Conservation (phyloP, 2,888 invertebrate genomes). For the Eremobia ochroleuca region DNA sequence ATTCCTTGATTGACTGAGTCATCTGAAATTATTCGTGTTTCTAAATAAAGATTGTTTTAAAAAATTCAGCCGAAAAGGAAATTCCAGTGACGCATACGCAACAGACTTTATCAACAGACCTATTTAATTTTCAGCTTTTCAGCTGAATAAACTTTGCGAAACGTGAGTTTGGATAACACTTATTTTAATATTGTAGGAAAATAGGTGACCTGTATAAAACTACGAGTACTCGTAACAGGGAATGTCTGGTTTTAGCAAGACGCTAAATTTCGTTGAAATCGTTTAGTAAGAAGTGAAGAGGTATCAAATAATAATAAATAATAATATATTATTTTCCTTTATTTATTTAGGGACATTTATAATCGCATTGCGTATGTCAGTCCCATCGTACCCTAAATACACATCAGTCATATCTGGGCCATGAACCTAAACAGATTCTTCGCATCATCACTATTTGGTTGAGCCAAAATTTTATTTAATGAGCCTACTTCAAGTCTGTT, state of each 20-base stretch:
- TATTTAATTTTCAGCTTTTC: slow-evolving; percentile 42
- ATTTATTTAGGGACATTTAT: no score
- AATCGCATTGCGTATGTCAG: no score
- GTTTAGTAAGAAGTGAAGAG: no score
- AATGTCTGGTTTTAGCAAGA: neutral
- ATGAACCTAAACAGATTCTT: no score
- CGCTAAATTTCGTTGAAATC: no score
- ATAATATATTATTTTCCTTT: no score
- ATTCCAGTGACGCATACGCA: slow-evolving; percentile 55
- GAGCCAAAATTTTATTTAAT: no score
- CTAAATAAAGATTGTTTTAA: slow-evolving; percentile 47
- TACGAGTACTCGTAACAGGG: neutral
- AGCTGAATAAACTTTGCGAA: slow-evolving; percentile 46
- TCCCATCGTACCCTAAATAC: no score
- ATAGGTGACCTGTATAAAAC: slow-evolving; percentile 33
- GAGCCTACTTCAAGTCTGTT: no score
- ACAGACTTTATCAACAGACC: slow-evolving; percentile 14
- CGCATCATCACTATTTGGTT: no score
- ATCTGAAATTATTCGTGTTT: slow-evolving; percentile 17
- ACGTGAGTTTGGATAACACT: slow-evolving; percentile 20
- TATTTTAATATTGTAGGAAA: slow-evolving; percentile 23
- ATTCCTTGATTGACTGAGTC: slow-evolving; percentile 38
- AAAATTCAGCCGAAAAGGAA: slow-evolving; percentile 54
- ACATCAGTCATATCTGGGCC: no score
- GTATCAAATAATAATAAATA: no score